These are phyloP conservation scores for Callospermophilus lateralis DNA, from an alignment of 2,113 vertebrate species.

Conservation along the genomic window DNA sequence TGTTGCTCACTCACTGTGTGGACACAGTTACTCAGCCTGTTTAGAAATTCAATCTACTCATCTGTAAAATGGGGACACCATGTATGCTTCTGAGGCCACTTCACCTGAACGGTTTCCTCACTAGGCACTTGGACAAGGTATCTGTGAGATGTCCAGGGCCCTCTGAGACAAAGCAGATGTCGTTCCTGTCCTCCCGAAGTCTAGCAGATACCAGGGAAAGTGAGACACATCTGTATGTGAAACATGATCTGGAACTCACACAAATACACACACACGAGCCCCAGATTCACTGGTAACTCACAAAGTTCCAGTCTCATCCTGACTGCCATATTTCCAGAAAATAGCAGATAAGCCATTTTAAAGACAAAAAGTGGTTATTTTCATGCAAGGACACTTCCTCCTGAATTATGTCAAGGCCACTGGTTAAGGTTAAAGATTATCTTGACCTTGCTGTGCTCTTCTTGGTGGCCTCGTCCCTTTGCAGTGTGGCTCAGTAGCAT, in stretches of 20 bases:
- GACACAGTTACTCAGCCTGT: neutral
- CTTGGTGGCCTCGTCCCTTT: neutral
- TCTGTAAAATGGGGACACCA: neutral
- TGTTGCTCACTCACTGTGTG: conserved; percentile 3
- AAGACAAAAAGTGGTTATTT: neutral
- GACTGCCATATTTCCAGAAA: neutral
- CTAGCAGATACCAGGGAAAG: neutral
- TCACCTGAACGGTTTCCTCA: neutral
- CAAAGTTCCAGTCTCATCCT: neutral
- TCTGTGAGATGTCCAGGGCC: neutral
- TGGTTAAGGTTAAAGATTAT: neutral
- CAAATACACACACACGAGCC: neutral
- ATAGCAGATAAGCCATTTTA: neutral
- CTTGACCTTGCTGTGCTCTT: neutral
- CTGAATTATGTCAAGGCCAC: neutral
- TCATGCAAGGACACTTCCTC: neutral
- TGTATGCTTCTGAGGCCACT: neutral
- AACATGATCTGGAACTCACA: neutral
- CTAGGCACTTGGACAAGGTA: neutral
- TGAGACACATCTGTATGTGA: neutral
- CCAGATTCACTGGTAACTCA: neutral
- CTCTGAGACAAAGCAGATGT: neutral
- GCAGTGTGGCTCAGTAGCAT: neutral
- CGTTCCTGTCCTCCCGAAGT: neutral
- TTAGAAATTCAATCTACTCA: neutral